Evolutionary conservation across 1,140 invertebrate species (phyloP).

Genomic region (Dreissena polymorpha): DNA sequence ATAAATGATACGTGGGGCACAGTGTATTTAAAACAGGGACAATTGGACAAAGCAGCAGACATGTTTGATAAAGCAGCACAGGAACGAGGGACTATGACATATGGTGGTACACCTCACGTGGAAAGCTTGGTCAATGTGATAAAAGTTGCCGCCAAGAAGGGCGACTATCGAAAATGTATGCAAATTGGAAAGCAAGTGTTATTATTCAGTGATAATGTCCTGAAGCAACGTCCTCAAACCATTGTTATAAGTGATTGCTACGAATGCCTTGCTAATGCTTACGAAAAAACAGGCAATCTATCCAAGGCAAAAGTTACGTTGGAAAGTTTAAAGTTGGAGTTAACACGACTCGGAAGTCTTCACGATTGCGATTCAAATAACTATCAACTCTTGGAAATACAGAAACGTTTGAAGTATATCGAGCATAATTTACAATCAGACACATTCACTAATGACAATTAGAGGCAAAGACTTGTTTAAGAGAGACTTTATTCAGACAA

Average conservation of each 20-base stretch:
- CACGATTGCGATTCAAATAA: too few species aligned
- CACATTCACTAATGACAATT: too few species aligned
- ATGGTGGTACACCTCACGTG: constrained; percentile 9
- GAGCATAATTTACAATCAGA: too few species aligned
- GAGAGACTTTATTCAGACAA: too few species aligned
- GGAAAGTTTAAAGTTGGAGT: too few species aligned
- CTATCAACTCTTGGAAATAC: too few species aligned
- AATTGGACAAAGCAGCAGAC: constrained; percentile 13
- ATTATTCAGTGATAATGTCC: constrained; percentile 8
- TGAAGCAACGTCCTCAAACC: constrained; percentile 23
- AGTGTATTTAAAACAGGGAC: background rate
- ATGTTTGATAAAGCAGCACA: constrained; percentile 35
- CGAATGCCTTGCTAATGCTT: constrained; percentile 12
- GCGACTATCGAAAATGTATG: background rate
- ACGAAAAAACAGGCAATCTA: too few species aligned
- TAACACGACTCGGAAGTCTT: too few species aligned
- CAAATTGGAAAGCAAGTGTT: constrained; percentile 23
- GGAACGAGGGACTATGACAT: background rate
- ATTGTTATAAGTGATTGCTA: constrained; percentile 25
- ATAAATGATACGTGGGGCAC: constrained; percentile 43
- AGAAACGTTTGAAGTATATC: too few species aligned
- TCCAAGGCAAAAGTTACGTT: too few species aligned
- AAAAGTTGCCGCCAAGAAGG: background rate
- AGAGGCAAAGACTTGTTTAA: too few species aligned
- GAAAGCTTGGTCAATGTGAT: constrained; percentile 47